A percentile compares a stretch with the other conserved stretches of the same genome.
These are phyloP conservation scores for Pelobates cultripes DNA, from an alignment of 2,797 vertebrate genomes.

Conservation along the genomic window DNA sequence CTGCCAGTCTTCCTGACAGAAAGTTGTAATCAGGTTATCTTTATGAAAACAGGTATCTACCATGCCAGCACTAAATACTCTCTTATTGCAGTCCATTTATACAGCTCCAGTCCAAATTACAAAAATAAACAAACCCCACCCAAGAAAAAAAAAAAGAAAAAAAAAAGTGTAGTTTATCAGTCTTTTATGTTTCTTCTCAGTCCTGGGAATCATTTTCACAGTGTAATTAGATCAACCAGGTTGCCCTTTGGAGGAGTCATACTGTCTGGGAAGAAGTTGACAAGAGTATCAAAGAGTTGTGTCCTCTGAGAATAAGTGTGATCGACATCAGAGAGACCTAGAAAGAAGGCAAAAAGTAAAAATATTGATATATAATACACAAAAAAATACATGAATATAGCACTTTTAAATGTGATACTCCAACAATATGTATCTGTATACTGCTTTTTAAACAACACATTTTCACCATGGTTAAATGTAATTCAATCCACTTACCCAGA, in stretches of 20 bases:
- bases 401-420: too few relatives aligned
- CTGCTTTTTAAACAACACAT: too few relatives aligned
- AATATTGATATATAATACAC: background rate
- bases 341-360: constrained; percentile 1
- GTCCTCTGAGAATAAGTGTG: constrained; percentile 97
- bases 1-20: constrained; percentile 9
- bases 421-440: too few relatives aligned
- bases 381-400: background rate
- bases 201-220: constrained; percentile 73
- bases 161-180: constrained; percentile 64
- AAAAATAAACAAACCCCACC: constrained; percentile 38
- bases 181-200: constrained; percentile 57
- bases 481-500: constrained; percentile 81
- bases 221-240: constrained; percentile 96
- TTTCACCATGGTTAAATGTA: background rate
- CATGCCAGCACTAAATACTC: constrained; percentile 62
- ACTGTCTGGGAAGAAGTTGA: constrained; percentile 98
- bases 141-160: background rate
- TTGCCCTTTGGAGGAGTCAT: constrained; percentile 99
- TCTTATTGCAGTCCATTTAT: constrained; percentile 61
- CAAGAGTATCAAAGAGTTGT: constrained; percentile 95
- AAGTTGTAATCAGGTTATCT: constrained; percentile 74
- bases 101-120: constrained; percentile 66
- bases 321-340: constrained; percentile 97
- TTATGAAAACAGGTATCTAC: constrained; percentile 58